Conservation (phyloP, 2,113 vertebrate genomes). For the Serilophus lunatus region DNA sequence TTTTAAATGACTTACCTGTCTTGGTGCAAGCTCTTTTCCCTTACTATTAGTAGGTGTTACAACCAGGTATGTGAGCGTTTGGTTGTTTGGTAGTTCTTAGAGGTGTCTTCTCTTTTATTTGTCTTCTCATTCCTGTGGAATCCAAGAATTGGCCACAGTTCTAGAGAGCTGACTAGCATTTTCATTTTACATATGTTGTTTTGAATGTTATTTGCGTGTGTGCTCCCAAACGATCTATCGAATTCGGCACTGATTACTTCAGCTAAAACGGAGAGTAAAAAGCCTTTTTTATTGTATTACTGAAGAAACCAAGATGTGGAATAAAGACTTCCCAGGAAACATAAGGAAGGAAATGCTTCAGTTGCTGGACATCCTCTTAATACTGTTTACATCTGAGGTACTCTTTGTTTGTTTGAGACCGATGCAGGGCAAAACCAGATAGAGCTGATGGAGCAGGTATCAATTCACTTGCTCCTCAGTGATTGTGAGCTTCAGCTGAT, state of each 20-base stretch:
- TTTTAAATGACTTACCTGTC: not conserved
- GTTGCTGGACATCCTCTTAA: not conserved
- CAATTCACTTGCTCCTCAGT: not conserved
- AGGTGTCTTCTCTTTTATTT: not conserved
- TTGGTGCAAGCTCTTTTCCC: not conserved
- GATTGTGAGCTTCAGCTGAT: not conserved
- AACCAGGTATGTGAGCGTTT: not conserved
- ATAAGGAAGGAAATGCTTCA: not conserved
- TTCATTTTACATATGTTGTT: not conserved
- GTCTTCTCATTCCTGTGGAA: fast-evolving
- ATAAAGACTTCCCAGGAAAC: not conserved
- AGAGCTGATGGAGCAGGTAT: not conserved
- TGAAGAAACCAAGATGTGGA: not conserved
- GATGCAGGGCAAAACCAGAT: not conserved
- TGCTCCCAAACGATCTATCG: not conserved
- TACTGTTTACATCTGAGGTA: not conserved
- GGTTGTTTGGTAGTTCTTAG: not conserved
- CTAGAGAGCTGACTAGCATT: not conserved
- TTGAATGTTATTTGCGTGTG: not conserved
- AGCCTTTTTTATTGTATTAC: not conserved
- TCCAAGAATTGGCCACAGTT: not conserved
- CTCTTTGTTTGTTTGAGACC: not conserved
- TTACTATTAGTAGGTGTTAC: not conserved
- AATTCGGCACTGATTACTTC: not conserved
- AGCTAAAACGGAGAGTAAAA: not conserved